Percentiles rank a stretch among this genome's conserved stretches.
These are phyloP conservation scores for Plecotus auritus DNA, from an alignment of 2,113 vertebrate species.

Conservation along the genomic window DNA sequence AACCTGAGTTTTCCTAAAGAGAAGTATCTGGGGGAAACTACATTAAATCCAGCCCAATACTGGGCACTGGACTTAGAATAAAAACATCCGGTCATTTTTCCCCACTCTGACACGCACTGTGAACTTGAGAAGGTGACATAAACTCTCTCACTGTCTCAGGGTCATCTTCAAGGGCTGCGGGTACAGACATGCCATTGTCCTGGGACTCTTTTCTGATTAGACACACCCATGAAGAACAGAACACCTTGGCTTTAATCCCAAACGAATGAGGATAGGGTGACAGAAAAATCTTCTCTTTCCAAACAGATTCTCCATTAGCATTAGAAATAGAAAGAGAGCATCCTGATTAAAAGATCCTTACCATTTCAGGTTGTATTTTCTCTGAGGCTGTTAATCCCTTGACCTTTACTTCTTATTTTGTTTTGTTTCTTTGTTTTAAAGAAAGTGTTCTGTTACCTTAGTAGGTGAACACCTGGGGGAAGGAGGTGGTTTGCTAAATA, in stretches of 20 bases:
- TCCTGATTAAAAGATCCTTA: neutral
- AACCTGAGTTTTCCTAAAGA: neutral
- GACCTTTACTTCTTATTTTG: neutral
- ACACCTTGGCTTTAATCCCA: neutral
- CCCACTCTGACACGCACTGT: neutral
- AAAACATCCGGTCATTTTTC: neutral
- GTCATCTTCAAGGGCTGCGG: neutral
- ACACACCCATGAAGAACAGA: neutral
- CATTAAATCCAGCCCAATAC: neutral
- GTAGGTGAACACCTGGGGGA: neutral
- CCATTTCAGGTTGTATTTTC: neutral
- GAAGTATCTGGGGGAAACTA: neutral
- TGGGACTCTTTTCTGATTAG: neutral
- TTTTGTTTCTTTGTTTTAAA: neutral
- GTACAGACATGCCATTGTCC: neutral
- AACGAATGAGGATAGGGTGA: neutral
- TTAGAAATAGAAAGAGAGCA: neutral
- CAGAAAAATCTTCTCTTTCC: neutral
- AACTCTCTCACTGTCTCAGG: neutral
- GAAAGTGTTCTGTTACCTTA: neutral
- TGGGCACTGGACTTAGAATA: neutral
- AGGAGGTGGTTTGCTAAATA: neutral
- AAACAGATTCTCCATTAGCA: neutral
- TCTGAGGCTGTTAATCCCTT: neutral
- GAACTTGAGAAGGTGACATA: neutral